A percentile compares a stretch with the other conserved stretches of the same genome.
phyloP scores from a whole-genome alignment of 2,113 vertebrate genomes.

The Tupaia tana region DNA sequence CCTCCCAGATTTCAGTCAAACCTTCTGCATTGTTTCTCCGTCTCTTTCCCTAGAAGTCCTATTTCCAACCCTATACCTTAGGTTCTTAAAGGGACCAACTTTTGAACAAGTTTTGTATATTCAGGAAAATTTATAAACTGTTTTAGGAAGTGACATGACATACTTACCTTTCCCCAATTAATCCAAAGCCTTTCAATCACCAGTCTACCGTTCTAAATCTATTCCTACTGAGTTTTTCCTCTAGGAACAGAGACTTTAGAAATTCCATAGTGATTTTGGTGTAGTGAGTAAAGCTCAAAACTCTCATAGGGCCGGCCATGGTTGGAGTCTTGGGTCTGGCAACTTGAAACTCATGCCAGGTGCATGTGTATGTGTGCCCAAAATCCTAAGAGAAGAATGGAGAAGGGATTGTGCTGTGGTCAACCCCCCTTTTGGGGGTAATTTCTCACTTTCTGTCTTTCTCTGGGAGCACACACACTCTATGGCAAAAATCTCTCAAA shows the following conservation, averaged over 20 bases:
- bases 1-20: not conserved
- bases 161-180: not conserved
- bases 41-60: not conserved
- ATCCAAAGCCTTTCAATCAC: not conserved
- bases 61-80: not conserved
- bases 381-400: no score
- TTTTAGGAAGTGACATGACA: not conserved
- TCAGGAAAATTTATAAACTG: not conserved
- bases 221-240: not conserved
- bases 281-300: no score
- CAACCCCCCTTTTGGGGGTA: no score
- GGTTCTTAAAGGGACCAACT: not conserved
- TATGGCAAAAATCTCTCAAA: no score
- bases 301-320: no score
- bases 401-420: no score
- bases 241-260: constrained; percentile 7
- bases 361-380: no score
- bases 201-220: not conserved
- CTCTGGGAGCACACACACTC: no score
- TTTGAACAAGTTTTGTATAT: not conserved
- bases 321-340: no score
- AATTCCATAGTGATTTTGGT: not conserved
- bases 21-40: not conserved
- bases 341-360: no score
- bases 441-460: no score